A percentile compares a stretch with the other conserved stretches of the same genome.
These are phyloP conservation scores for Actinernus sp. DNA, from an alignment of 92 coral and sea anemone species.

Conservation along the genomic window DNA sequence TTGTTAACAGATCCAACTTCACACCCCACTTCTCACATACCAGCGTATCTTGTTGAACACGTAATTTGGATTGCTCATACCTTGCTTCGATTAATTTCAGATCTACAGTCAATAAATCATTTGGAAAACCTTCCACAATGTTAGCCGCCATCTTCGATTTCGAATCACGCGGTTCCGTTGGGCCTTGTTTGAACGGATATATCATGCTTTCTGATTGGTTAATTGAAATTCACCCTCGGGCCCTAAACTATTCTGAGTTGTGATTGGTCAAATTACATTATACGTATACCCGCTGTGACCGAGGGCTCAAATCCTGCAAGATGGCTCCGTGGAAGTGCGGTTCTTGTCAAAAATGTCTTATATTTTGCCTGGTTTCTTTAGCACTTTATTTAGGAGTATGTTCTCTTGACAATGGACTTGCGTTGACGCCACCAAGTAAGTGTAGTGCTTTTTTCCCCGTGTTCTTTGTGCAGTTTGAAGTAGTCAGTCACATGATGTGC, in stretches of 20 bases:
- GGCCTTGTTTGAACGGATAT: constrained; percentile 22
- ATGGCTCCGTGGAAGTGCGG: too few species aligned
- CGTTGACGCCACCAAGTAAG: constrained; percentile 91
- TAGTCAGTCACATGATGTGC: constrained; percentile 4
- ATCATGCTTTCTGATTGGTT: constrained; percentile 37
- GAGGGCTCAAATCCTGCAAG: not conserved
- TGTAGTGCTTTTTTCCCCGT: not conserved
- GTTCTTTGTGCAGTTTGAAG: not conserved
- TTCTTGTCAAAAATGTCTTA: too few species aligned
- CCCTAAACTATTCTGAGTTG: not conserved
- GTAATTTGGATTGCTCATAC: constrained; percentile 78
- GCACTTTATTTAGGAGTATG: not conserved
- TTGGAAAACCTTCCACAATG: constrained; percentile 1
- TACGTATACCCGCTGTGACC: not conserved
- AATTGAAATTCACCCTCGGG: not conserved
- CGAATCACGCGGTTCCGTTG: constrained; percentile 20
- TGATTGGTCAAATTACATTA: constrained; percentile 46
- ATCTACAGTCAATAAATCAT: constrained; percentile 59
- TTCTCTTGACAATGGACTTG: constrained; percentile 86
- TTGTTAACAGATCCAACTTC: constrained; percentile 60
- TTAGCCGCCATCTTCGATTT: constrained; percentile 74
- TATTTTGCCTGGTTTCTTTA: constrained; percentile 1
- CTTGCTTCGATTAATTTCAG: constrained; percentile 79
- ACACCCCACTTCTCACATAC: constrained; percentile 69
- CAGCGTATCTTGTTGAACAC: constrained; percentile 78